Conservation (phyloP, 2,797 vertebrate species). For the Myotis findleyi region DNA sequence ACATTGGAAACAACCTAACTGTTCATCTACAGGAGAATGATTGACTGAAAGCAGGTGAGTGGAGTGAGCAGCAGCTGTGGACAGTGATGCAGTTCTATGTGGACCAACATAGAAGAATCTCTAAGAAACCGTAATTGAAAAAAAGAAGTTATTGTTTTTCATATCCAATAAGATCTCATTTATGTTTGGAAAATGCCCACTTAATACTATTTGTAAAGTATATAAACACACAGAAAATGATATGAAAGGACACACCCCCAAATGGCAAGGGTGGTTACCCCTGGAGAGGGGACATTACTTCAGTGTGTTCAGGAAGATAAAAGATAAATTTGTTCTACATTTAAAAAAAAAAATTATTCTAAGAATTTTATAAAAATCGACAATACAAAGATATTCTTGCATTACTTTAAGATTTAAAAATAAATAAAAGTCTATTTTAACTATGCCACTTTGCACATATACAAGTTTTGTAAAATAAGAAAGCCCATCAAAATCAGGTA, state of each 20-base stretch:
- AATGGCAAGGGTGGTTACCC: neutral
- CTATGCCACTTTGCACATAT: neutral
- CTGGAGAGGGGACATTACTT: neutral
- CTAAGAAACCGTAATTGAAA: neutral
- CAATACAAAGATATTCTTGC: neutral
- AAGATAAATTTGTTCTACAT: neutral
- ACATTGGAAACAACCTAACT: neutral
- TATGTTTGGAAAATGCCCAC: neutral
- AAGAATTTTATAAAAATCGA: neutral
- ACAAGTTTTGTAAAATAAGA: conserved; percentile 49
- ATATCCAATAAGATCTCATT: neutral
- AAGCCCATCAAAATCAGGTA: conserved; percentile 12
- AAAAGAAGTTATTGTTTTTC: neutral
- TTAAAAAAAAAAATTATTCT: neutral
- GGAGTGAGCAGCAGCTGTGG: neutral
- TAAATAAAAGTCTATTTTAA: conserved; percentile 39
- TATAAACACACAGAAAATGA: neutral
- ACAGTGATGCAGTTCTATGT: neutral
- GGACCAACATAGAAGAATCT: neutral
- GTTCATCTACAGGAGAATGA: neutral
- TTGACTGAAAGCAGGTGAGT: neutral
- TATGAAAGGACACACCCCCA: neutral
- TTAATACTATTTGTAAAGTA: neutral
- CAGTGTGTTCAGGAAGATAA: conserved; percentile 10
- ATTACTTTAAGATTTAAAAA: conserved; percentile 8